phyloP scores from a whole-genome alignment of 2,888 invertebrate genomes.

The Himalopsyche japonica region DNA sequence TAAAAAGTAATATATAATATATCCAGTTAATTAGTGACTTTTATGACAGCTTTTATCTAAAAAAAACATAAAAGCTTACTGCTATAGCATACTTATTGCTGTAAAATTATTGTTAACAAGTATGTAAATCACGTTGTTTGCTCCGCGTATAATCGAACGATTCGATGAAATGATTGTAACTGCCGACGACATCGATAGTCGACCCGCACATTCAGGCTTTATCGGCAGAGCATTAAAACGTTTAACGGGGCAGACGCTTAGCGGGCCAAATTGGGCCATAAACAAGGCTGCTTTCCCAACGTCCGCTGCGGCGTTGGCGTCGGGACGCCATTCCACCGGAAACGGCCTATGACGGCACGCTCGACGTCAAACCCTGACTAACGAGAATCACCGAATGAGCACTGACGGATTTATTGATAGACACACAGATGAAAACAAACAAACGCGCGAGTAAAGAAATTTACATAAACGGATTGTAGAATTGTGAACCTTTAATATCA shows the following conservation, averaged over 20 bases:
- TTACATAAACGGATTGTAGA: background rate
- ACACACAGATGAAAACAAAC: background rate
- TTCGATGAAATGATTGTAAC: background rate
- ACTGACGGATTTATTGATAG: background rate
- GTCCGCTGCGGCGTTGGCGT: background rate
- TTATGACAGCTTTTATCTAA: no score
- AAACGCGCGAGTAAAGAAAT: background rate
- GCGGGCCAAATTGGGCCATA: constrained; percentile 30
- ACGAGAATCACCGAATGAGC: background rate
- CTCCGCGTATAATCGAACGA: background rate
- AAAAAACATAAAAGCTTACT: no score
- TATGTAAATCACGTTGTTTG: background rate
- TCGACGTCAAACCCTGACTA: background rate
- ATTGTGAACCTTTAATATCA: background rate
- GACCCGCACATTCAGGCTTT: constrained; percentile 5
- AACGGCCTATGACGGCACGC: background rate
- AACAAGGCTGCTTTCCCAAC: constrained; percentile 19
- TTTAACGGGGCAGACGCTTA: constrained; percentile 33
- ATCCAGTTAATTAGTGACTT: no score
- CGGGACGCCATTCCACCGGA: background rate
- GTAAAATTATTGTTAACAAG: background rate
- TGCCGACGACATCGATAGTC: background rate
- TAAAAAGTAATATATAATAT: no score
- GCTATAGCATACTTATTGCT: background rate
- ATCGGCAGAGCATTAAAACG: constrained; percentile 28